Evolutionary conservation across 2,888 invertebrate genomes (phyloP).

Genomic region (Abrostola triplasia): DNA sequence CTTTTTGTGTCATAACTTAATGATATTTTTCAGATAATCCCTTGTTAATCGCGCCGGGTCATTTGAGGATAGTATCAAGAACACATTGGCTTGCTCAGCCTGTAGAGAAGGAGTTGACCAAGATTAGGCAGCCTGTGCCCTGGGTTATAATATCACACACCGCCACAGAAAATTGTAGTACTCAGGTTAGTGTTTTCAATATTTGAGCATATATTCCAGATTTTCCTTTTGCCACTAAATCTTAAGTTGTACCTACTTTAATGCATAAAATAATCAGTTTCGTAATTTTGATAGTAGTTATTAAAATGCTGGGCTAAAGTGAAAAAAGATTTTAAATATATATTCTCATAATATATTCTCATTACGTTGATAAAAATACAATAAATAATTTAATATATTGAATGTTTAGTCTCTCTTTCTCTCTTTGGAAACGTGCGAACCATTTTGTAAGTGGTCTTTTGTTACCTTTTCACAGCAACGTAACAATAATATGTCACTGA

Average conservation of each 20-base stretch:
- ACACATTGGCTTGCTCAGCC: conserved; percentile 91
- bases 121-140: conserved; percentile 76
- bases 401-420: neutral
- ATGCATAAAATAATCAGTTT: no score
- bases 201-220: no score
- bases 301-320: no score
- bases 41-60: conserved; percentile 75
- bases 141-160: conserved; percentile 91
- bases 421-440: neutral
- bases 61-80: conserved; percentile 87
- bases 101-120: conserved; percentile 74
- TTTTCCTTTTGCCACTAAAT: no score
- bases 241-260: no score
- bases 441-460: no score
- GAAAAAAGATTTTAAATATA: no score
- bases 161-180: conserved; percentile 88
- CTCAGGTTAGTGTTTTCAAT: conserved; percentile 75
- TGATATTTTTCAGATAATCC: conserved; percentile 70
- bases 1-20: conserved; percentile 3
- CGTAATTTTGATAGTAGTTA: no score
- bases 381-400: neutral
- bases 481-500: no score
- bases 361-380: no score
- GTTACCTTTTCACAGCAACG: no score
- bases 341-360: no score